Evolutionary conservation across 2,797 vertebrate genomes (phyloP), one percentile per base, ranked within the genome.

Genomic region (Carcharodon carcharias): DNA sequence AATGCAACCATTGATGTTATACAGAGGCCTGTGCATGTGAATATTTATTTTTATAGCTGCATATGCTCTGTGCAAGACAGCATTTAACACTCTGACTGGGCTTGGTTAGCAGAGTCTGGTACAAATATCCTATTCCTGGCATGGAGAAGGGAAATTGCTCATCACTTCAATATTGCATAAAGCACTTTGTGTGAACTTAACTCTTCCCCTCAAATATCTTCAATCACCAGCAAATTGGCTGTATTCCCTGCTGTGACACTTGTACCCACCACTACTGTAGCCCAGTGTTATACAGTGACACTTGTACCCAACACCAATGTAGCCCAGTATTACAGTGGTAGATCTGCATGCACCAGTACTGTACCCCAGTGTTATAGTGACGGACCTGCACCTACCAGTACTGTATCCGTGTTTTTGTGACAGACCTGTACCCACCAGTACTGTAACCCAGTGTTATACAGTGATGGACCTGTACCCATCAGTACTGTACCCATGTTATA

Each of bases 41-140:
- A 63, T 40, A 58, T 92, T 92, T 92, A 61, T 63, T 92, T 63
- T 92, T 89, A 63, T 92, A 63, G 58, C 16, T 92, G 89, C 58
- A 61, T 63, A 35, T 63, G 9, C 35, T n/a, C 14, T 58, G 26
- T 85, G 6, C 21, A 92, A 61, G 35, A 40, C 58, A 92, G 35
- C 89, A n/a, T 92, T n/a, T 56, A 35, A 35, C 31, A 61, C 12
- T 89, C 23, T 16, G n/a, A 45, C 80, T 40, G 88, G 88, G 54
- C 88, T 56, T 16, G 56, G 28, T 61, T 14, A 58, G 6, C 31
- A 58, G 35, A 91, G 58, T 91, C 88, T 58, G 56, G 14, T 63
- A n/a, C 56, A 58, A 35, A 61, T 61, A 63, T 92, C 58, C 58
- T 89, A 61, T 16, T 26, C 82, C 23, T 54, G 87, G 9, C 9